Percentiles rank a stretch among this genome's conserved stretches.
These are phyloP conservation scores for Ophonus ardosiacus DNA, from an alignment of 2,888 invertebrate species.

Conservation along the genomic window DNA sequence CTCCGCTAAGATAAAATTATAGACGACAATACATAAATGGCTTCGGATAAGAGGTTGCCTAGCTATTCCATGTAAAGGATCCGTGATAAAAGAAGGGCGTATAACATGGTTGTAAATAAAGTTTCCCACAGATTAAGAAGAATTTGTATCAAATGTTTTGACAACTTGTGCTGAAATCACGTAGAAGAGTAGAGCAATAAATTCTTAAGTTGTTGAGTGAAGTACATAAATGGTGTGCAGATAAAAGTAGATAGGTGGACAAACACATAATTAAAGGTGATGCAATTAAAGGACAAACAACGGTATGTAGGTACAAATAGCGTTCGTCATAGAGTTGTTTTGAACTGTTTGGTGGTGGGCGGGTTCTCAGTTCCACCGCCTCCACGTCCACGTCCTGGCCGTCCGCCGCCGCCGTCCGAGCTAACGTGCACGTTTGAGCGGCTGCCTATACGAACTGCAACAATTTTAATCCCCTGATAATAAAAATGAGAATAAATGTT, in stretches of 20 bases:
- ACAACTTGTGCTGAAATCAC: too few species aligned
- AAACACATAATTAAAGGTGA: conserved; percentile 45
- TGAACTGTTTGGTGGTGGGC: background rate
- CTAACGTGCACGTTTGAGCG: conserved; percentile 42
- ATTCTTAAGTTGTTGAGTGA: conserved; percentile 19
- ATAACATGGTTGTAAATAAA: too few species aligned
- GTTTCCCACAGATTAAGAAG: too few species aligned
- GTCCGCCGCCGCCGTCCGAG: conserved; percentile 8
- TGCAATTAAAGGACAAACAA: conserved; percentile 50
- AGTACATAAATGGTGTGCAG: conserved; percentile 9
- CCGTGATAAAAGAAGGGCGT: too few species aligned
- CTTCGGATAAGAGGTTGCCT: too few species aligned
- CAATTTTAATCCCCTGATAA: conserved; percentile 77
- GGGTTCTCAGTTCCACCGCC: conserved; percentile 1
- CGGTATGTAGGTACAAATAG: conserved; percentile 6
- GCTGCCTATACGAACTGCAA: conserved; percentile 73
- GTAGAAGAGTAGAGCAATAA: background rate
- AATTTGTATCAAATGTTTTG: too few species aligned
- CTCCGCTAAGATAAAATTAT: too few species aligned
- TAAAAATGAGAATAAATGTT: conserved; percentile 77
- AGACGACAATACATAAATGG: too few species aligned
- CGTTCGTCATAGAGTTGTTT: conserved; percentile 33
- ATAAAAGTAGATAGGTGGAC: conserved; percentile 34
- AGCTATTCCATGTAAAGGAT: too few species aligned
- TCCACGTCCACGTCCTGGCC: background rate